Evolutionary conservation across 2,797 vertebrate genomes (phyloP), one percentile per base, ranked within the genome.

Genomic region (Clangula hyemalis): DNA sequence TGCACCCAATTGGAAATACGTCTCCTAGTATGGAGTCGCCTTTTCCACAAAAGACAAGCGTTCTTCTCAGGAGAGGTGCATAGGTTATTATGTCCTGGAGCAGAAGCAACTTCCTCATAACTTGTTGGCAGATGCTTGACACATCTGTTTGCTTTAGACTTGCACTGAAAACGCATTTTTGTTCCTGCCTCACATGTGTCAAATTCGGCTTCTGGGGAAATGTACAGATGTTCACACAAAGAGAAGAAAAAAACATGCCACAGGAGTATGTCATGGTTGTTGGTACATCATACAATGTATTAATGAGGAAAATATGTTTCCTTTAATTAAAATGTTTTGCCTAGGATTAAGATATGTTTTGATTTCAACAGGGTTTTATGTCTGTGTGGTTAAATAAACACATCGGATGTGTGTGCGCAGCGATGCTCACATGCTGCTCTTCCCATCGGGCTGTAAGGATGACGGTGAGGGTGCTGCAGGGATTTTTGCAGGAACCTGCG

Each of bases 121-220:
- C 90, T 95, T 93, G 78, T 77, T 95, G 94, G 93, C 96, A 95
- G 95, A 96, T 96, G 94, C 51, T 75, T 87, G 70, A 83, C 74
- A 87, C 96, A 95, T 95, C 96, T 97, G 96, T 94, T 95, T 94
- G 91, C 96, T 94, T 85, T 78, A 92, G 88, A 93, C 72, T 95
- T 94, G 83, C 85, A 82, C 80, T 53, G 92, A 85, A 96, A 94
- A 96, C 79, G 53, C 84, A 70, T 94, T 95, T 92, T 81, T 94
- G 54, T 90, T 96, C 78, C 88, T 95, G 84, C 71, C 90, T 90
- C 93, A 84, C 95, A 93, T 89, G 95, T 97, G 93, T 95, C 90
- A 87, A 85, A 96, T 58, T 90, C 62, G 3, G 91, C 95, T 97
- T 94, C 96, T 96, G 95, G 96, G 96, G 93, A 95, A 96, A 89